A percentile compares a stretch with the other conserved stretches of the same genome.
Evolutionary conservation across 2,888 invertebrate species (phyloP).

Genomic region (Lepidocyrtinus sp.): DNA sequence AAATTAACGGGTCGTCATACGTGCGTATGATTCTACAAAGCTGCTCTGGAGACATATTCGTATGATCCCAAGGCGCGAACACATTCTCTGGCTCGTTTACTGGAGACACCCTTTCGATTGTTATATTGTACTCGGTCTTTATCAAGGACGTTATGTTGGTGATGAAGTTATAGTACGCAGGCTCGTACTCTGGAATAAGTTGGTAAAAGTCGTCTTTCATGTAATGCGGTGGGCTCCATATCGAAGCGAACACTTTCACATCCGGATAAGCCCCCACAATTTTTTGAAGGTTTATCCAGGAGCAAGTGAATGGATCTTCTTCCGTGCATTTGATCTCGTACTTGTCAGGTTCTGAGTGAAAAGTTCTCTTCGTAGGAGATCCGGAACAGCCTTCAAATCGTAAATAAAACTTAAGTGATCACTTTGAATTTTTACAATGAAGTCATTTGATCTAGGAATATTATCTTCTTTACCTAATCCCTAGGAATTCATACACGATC

Average conservation of each 20-base stretch:
- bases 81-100: slow-evolving; percentile 66
- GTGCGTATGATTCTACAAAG: slow-evolving; percentile 52
- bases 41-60: slow-evolving; percentile 51
- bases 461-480: slow-evolving; percentile 51
- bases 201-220: slow-evolving; percentile 60
- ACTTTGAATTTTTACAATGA: not conserved
- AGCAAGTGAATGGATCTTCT: slow-evolving; percentile 41
- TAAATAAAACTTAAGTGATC: not conserved
- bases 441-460: not conserved
- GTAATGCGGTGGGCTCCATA: slow-evolving; percentile 66
- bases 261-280: slow-evolving; percentile 34
- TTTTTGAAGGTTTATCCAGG: slow-evolving; percentile 56
- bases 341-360: slow-evolving; percentile 46
- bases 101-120: slow-evolving; percentile 58
- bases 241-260: slow-evolving; percentile 53
- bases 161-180: slow-evolving; percentile 36
- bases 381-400: slow-evolving; percentile 47
- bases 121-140: slow-evolving; percentile 47
- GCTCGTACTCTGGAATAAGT: slow-evolving; percentile 44
- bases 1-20: slow-evolving; percentile 56
- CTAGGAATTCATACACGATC: slow-evolving; percentile 50
- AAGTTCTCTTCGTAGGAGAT: slow-evolving; percentile 58
- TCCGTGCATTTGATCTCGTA: slow-evolving; percentile 56
- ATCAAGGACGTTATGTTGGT: slow-evolving; percentile 46
- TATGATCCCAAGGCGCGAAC: slow-evolving; percentile 65